Evolutionary conservation across 2,797 vertebrate species (phyloP).

Genomic region (Sebastes variabilis): DNA sequence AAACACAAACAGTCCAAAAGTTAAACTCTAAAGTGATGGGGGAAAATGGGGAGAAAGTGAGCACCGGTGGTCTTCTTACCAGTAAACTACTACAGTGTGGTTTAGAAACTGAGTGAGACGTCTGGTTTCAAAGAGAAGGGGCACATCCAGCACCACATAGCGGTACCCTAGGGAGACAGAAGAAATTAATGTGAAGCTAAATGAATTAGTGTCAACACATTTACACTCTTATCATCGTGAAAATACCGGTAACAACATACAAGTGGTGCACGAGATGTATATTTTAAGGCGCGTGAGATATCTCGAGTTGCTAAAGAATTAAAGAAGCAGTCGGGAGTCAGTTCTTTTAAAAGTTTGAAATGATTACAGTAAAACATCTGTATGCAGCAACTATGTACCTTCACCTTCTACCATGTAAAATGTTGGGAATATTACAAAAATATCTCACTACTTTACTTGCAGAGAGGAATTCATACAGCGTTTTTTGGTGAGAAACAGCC

Average conservation of each 20-base stretch:
- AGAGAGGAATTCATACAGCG: not conserved
- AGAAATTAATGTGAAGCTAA: not conserved
- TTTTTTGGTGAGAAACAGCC: conserved; percentile 1
- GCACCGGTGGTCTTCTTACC: conserved; percentile 84
- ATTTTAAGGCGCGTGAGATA: not conserved
- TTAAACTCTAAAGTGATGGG: not conserved
- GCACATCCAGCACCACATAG: conserved; percentile 95
- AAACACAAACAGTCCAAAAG: not conserved
- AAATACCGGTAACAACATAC: not conserved
- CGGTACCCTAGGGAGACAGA: conserved; percentile 86
- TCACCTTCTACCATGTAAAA: not conserved
- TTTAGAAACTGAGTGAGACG: conserved; percentile 90
- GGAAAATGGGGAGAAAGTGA: not conserved
- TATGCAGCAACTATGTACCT: not conserved
- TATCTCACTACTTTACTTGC: not conserved
- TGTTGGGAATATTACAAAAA: not conserved
- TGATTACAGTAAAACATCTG: not conserved
- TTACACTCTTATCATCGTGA: not conserved
- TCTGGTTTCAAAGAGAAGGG: conserved; percentile 93
- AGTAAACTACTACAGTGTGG: conserved; percentile 94
- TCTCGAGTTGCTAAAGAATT: not conserved
- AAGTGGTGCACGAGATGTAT: not conserved
- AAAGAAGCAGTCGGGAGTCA: not conserved
- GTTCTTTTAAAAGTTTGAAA: not conserved
- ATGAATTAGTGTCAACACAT: conserved; percentile 18